Conservation (phyloP, 1,140 invertebrate genomes). For the Drosophila lini region DNA sequence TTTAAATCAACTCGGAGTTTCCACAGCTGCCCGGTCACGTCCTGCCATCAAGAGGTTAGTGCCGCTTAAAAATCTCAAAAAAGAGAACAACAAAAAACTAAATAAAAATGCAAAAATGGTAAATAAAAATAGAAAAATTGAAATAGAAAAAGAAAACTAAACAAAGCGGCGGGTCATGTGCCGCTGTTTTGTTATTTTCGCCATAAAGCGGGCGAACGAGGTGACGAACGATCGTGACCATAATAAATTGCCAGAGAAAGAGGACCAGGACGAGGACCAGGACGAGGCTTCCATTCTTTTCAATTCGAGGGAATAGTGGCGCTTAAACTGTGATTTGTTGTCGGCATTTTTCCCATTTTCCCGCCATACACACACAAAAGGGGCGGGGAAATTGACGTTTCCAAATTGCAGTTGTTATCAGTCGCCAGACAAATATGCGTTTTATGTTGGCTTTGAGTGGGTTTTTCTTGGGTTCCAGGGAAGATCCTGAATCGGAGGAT, state of each 20-base stretch:
- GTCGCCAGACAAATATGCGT: slow-evolving; percentile 6
- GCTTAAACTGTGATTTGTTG: slow-evolving; percentile 32
- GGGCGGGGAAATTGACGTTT: background rate
- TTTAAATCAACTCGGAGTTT: slow-evolving; percentile 52
- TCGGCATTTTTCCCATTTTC: slow-evolving; percentile 9
- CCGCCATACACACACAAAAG: background rate
- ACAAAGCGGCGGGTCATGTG: slow-evolving; percentile 5
- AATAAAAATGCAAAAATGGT: slow-evolving; percentile 1
- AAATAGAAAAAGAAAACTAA: background rate
- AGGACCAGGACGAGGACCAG: background rate
- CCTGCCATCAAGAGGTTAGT: slow-evolving; percentile 41
- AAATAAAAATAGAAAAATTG: background rate
- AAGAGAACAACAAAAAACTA: background rate
- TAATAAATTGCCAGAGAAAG: slow-evolving; percentile 45
- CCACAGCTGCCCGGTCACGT: slow-evolving; percentile 42
- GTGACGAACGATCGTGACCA: slow-evolving; percentile 58
- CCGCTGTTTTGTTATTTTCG: slow-evolving; percentile 24
- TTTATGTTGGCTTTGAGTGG: background rate
- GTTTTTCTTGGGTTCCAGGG: background rate
- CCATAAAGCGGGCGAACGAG: slow-evolving; percentile 45
- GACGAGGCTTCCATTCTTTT: slow-evolving; percentile 14
- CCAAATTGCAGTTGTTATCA: slow-evolving; percentile 11
- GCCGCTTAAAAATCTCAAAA: slow-evolving; percentile 22
- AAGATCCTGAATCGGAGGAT: background rate
- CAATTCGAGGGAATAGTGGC: slow-evolving; percentile 19